Base-by-base conservation (phyloP, 37 sponge, comb jelly and placozoan species). In the Agelas oroides region DNA sequence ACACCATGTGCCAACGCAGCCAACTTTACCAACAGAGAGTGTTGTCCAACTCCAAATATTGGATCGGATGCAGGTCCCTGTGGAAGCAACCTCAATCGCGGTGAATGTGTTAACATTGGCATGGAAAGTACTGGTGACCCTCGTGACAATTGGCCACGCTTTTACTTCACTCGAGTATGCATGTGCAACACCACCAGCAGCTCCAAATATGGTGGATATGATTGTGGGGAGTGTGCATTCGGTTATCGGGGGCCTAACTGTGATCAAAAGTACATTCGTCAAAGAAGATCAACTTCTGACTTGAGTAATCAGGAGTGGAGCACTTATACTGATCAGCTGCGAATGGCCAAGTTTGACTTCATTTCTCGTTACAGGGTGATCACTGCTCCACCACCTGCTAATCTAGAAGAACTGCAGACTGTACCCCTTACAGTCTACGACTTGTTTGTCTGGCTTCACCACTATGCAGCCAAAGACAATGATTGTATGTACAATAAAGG, bases 171-270 rank as follows among this genome's bases (percentile, higher is more conserved):
- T 30, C 28, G 33, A 1, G 33, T 33, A 2, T 67, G 68, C 33
- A 30, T 13, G 34, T 67, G 68, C 68, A 67, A 12, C 68, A 3
- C 19, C 19, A 24, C 1, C 32, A n/a, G n/a, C n/a, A n/a, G n/a
- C n/a, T n/a, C n/a, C n/a, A n/a, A n/a, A n/a, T 67, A 67, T 30
- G 68, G 68, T 19, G 68, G 68, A 67, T 67, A 33, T 30, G 68
- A 67, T 8, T 67, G 68, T 33, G 68, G 68, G 20, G 68, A 67
- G 33, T 67, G 68, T 33, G 33, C 34, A 19, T 67, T 31, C 27
- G 68, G 33, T 24, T 67, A 67, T 30, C 34, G 33, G 19, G 68
- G 68, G 19, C 5, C 1, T 32, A 33, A 24, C 28, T 67, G 68
- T 33, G 33, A 67, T 19, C 28, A 24, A 5, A 67, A 12, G 33